Evolutionary conservation across 2,797 vertebrate genomes (phyloP).

Genomic region (Monodelphis domestica): DNA sequence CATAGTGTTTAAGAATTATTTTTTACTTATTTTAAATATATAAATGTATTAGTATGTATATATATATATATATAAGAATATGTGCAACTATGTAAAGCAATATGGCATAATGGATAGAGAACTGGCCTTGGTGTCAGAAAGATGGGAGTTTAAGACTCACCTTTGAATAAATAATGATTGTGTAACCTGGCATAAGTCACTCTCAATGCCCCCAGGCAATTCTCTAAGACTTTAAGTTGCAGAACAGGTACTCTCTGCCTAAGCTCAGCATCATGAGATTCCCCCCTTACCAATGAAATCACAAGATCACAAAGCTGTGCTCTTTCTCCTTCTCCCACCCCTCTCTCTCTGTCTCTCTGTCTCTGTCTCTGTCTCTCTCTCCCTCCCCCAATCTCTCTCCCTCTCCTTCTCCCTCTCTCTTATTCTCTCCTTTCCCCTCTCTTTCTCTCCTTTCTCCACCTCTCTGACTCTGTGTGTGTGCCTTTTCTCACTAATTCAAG

Average conservation of each 20-base stretch:
- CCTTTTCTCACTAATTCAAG: not conserved
- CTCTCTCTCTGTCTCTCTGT: no score
- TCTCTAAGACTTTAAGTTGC: not conserved
- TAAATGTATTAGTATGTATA: not conserved
- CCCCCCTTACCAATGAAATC: not conserved
- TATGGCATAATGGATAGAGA: not conserved
- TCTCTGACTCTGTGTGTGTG: no score
- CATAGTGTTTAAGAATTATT: not conserved
- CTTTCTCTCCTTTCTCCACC: no score
- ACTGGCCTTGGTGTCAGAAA: not conserved
- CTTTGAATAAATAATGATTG: not conserved
- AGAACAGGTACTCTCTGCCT: not conserved
- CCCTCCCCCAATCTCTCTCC: no score
- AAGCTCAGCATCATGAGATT: not conserved
- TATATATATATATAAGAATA: not conserved
- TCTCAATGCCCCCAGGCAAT: not conserved
- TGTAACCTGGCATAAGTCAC: not conserved
- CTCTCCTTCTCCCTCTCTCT: no score
- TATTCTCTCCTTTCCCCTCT: no score
- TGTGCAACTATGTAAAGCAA: not conserved
- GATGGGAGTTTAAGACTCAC: not conserved
- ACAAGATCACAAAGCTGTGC: no score
- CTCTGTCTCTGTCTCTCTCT: no score
- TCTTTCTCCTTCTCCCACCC: no score
- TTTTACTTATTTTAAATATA: not conserved